phyloP scores from a whole-genome alignment of 2,797 vertebrate species.

The Diceros bicornis region DNA sequence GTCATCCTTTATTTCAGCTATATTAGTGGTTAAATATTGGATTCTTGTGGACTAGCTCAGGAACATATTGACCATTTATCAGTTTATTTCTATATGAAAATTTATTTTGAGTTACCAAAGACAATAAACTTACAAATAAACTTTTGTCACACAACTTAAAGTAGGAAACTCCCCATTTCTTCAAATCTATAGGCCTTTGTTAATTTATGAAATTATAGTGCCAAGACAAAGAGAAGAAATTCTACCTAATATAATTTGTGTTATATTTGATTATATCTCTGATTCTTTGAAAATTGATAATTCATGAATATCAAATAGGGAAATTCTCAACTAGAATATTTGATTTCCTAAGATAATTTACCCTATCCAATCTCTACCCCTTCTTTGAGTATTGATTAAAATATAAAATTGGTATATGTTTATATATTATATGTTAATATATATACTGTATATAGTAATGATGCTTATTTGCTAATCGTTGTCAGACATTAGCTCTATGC shows the following conservation, averaged over 20 bases:
- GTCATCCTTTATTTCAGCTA: not conserved
- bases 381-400: not conserved
- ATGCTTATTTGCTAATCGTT: not conserved
- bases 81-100: conserved; percentile 2
- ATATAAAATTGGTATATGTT: not conserved
- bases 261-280: not conserved
- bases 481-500: not conserved
- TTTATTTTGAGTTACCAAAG: not conserved
- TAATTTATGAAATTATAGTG: conserved; percentile 20
- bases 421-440: not conserved
- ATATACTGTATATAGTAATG: not conserved
- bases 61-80: not conserved
- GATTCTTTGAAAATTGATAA: conserved; percentile 38
- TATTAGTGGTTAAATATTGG: not conserved
- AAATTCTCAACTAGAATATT: conserved; percentile 19
- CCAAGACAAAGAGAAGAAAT: not conserved
- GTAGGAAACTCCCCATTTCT: not conserved
- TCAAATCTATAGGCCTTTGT: not conserved
- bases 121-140: conserved; percentile 25
- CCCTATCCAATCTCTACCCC: not conserved
- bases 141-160: not conserved
- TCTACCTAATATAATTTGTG: not conserved
- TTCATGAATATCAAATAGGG: not conserved
- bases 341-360: not conserved
- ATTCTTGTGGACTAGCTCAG: not conserved